These are phyloP conservation scores for Dasyprocta punctata DNA, from an alignment of 2,113 vertebrate genomes.

Conservation along the genomic window DNA sequence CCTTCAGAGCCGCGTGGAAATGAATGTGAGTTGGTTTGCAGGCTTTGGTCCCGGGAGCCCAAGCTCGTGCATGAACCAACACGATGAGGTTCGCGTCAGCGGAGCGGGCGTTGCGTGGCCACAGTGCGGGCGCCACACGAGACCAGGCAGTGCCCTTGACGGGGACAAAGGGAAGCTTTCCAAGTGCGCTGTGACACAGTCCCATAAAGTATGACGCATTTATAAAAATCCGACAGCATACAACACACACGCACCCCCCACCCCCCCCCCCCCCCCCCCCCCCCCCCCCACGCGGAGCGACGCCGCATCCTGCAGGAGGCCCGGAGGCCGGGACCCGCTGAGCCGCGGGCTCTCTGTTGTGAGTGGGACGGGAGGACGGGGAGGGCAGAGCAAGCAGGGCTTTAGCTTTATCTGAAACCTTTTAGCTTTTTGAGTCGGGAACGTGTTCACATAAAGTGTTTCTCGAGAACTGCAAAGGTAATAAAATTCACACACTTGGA, in stretches of 20 bases:
- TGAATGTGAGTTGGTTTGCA: background rate
- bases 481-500: background rate
- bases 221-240: background rate
- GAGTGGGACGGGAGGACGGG: background rate
- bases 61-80: background rate
- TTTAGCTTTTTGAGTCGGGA: background rate
- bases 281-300: fast-evolving
- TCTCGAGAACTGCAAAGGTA: background rate
- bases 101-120: background rate
- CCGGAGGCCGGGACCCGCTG: fast-evolving
- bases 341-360: background rate
- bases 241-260: fast-evolving
- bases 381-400: background rate
- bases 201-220: background rate
- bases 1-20: background rate
- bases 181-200: background rate
- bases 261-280: fast-evolving
- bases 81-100: background rate
- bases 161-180: fast-evolving
- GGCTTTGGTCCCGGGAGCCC: background rate
- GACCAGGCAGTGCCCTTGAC: fast-evolving
- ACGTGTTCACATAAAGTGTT: background rate
- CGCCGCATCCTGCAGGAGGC: fast-evolving
- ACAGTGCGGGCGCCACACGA: fast-evolving
- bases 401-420: background rate